Conservation (phyloP, 2,113 vertebrate genomes). For the Notechis scutatus region DNA sequence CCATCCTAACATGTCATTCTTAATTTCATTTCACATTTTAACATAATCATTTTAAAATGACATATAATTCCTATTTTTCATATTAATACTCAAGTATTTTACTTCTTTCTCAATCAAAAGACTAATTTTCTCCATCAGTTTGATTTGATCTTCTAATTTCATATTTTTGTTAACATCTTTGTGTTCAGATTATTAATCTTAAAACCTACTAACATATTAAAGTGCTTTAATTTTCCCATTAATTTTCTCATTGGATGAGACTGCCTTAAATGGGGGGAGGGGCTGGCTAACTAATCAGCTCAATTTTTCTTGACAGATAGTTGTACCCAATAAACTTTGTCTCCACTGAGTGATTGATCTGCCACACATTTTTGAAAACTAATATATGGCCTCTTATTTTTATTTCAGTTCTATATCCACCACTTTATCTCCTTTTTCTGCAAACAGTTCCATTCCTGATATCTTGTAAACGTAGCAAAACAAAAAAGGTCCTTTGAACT, state of each 20-base stretch:
- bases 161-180: background rate
- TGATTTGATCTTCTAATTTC: background rate
- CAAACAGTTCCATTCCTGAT: background rate
- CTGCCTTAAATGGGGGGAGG: background rate
- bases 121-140: background rate
- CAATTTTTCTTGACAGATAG: background rate
- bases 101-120: background rate
- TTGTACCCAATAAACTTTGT: background rate
- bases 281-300: background rate
- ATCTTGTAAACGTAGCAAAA: background rate
- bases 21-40: background rate
- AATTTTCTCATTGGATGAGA: background rate
- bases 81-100: background rate
- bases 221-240: background rate
- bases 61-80: background rate
- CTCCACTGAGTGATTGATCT: background rate
- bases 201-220: background rate
- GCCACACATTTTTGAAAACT: background rate
- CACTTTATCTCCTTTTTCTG: background rate
- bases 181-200: background rate
- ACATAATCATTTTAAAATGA: background rate
- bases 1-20: background rate
- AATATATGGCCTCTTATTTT: background rate
- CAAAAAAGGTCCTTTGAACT: background rate
- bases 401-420: background rate